These are phyloP conservation scores for Tanypteryx hageni DNA, from an alignment of 2,888 invertebrate genomes.

Conservation along the genomic window DNA sequence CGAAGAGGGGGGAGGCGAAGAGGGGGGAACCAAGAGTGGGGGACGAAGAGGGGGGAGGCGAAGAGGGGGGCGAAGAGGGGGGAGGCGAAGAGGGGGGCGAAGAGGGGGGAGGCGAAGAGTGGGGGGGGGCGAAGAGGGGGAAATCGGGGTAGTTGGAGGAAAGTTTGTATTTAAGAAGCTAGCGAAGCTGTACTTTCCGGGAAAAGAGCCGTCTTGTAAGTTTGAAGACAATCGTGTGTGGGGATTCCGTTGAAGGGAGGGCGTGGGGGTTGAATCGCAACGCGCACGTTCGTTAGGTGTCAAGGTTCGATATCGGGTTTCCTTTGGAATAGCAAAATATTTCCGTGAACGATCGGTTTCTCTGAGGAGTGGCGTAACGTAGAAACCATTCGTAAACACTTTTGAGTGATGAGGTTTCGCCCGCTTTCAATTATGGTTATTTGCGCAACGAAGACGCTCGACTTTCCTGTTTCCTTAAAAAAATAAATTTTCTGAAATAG, in stretches of 20 bases:
- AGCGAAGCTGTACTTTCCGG: background rate
- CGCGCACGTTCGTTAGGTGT: background rate
- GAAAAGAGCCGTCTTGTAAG: background rate
- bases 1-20: background rate
- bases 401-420: too few relatives aligned
- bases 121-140: background rate
- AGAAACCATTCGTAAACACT: too few relatives aligned
- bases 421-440: too few relatives aligned
- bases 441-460: too few relatives aligned
- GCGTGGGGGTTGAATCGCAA: background rate
- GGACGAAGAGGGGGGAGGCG: background rate
- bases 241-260: too few relatives aligned
- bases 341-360: too few relatives aligned
- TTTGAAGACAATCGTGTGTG: background rate
- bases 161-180: slow-evolving; percentile 11
- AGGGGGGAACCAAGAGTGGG: background rate
- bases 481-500: too few relatives aligned
- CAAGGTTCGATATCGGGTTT: too few relatives aligned
- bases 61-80: background rate
- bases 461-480: too few relatives aligned
- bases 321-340: too few relatives aligned
- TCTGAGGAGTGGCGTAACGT: too few relatives aligned
- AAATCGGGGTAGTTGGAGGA: too few relatives aligned
- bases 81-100: background rate
- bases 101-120: background rate